Conservation (phyloP, 2,888 invertebrate species). For the Mythimna lalbum region DNA sequence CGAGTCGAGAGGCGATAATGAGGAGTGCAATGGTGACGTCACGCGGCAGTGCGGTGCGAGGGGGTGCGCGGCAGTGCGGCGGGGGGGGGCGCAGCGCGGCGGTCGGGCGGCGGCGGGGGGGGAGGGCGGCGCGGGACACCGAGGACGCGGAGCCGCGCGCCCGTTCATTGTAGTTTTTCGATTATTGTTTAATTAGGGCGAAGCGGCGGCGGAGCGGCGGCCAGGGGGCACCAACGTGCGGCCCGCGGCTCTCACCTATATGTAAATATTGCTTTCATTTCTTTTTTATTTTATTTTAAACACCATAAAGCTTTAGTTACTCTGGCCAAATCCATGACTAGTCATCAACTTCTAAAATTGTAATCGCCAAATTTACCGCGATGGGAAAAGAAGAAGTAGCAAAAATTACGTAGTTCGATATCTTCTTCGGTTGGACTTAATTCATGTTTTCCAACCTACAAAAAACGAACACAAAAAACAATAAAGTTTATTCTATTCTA, state of each 20-base stretch:
- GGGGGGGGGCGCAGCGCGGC: conserved; percentile 42
- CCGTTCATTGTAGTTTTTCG: conserved; percentile 91
- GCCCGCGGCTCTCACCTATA: conserved; percentile 72
- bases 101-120: conserved; percentile 58
- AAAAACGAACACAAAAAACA: too few species aligned
- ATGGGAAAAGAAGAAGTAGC: not conserved
- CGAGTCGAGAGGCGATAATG: conserved; percentile 87
- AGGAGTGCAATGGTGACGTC: conserved; percentile 89
- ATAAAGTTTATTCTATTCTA: too few species aligned
- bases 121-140: conserved; percentile 76
- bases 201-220: conserved; percentile 90
- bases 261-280: conserved; percentile 52
- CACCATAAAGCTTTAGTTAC: not conserved
- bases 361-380: not conserved
- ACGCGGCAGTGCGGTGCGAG: conserved; percentile 70
- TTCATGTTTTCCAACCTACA: not conserved
- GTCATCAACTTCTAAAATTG: not conserved
- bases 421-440: not conserved
- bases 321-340: not conserved
- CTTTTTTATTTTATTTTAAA: conserved; percentile 6
- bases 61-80: conserved; percentile 56
- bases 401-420: not conserved
- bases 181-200: conserved; percentile 91
- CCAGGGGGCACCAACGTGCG: conserved; percentile 80
- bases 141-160: conserved; percentile 87